Evolutionary conservation across 1,140 invertebrate genomes (phyloP), one percentile per base, ranked within the genome.

Genomic region (Drosophila serrata): DNA sequence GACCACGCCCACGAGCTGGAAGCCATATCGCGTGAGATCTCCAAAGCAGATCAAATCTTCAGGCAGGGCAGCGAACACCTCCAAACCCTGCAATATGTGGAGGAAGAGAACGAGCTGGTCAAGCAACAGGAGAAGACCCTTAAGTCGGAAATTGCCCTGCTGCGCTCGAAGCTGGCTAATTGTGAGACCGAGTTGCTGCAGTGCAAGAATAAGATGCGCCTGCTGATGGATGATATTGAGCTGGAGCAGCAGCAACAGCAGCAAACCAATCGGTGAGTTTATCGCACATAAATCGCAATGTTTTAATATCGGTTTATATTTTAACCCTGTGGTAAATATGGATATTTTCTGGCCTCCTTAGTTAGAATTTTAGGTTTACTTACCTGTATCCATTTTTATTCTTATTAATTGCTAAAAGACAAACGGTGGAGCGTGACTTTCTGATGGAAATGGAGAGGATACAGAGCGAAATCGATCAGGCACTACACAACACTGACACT

Each of bases 81-180:
- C 13, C 96, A 96, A 94, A 95, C 96, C 58, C 92, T 97, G 61
- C 95, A 94, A 55, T 96, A 97, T 80, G 95, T 97, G 6, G 97
- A 98, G 93, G 96, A 98, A 87, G 97, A 98, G 93, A 96, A 95
- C 85, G 97, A 98, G 93, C 94, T 98, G 82, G 95, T 97, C n/a
- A 95, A 96, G 82, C 96, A 98, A 80, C 96, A 97, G 91, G 97
- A 97, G 90, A 97, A 97, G 93, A 97, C 96, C 0, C 90, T 98
- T 0, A 96, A 97, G 87, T 97, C 96, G 0, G 97, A 98, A 94
- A 95, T 98, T 72, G 96, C 96, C 1, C 92, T 97, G 43, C 93
- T 98, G 37, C 94, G 97, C 64, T 97, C 96, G 1, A 97, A 98
- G 91, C 92, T 98, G 57, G 96, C 96, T 0, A 97, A 97, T 92